These are phyloP conservation scores for Melanophora roralis DNA, from an alignment of 2,888 invertebrate species.

Conservation along the genomic window DNA sequence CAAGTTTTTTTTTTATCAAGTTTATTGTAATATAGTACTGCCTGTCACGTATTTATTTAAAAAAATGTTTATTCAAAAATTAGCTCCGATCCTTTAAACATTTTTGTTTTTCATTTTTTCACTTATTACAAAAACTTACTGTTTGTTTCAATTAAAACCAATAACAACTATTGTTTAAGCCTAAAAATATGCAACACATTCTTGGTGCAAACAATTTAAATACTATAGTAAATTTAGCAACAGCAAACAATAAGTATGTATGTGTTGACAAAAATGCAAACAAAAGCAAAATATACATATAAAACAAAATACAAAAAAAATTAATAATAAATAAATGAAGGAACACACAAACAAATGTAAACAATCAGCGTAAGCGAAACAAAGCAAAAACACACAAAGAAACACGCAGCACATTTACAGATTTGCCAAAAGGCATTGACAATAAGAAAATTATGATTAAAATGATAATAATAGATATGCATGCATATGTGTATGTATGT, in stretches of 20 bases:
- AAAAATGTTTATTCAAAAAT: too few relatives aligned
- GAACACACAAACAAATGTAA: neutral
- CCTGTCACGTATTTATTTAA: too few relatives aligned
- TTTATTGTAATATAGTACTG: too few relatives aligned
- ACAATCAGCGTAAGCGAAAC: neutral
- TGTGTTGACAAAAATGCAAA: neutral
- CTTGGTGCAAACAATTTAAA: neutral
- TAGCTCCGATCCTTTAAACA: too few relatives aligned
- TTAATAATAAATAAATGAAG: neutral
- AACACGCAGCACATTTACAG: too few relatives aligned
- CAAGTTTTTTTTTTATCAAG: too few relatives aligned
- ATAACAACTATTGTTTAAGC: constrained; percentile 4
- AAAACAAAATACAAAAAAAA: constrained; percentile 5
- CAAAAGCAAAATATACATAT: neutral
- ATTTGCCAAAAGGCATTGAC: constrained; percentile 8
- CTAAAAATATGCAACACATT: constrained; percentile 12
- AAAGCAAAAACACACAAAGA: neutral
- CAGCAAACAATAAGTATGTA: neutral
- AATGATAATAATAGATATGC: neutral
- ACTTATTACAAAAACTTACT: neutral
- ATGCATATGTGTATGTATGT: too few relatives aligned
- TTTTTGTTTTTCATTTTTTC: too few relatives aligned
- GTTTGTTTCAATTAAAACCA: constrained; percentile 21
- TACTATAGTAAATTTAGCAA: constrained; percentile 24
- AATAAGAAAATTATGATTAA: constrained; percentile 7